A percentile compares a stretch with the other conserved stretches of the same genome.
Evolutionary conservation across 2,888 invertebrate species (phyloP).

Genomic region (Lycocerus yunnanus): DNA sequence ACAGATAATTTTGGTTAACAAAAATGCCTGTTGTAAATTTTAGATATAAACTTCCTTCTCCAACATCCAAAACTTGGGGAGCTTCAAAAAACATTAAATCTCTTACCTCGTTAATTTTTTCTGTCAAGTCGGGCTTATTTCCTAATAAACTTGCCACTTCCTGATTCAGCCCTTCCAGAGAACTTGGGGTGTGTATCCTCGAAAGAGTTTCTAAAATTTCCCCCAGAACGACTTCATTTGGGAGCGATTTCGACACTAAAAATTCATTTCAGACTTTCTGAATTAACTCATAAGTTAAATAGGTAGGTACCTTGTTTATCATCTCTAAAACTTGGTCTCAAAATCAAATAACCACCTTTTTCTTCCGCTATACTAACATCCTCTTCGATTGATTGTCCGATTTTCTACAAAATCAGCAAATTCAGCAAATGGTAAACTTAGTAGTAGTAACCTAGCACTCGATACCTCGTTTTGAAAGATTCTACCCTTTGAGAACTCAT

Average conservation of each 20-base stretch:
- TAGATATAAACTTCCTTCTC: no score
- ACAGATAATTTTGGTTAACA: no score
- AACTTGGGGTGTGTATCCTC: conserved; percentile 75
- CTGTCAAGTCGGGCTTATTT: neutral
- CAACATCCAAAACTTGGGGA: no score
- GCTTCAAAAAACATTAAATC: no score
- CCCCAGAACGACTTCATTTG: conserved; percentile 60
- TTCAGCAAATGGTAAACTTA: neutral
- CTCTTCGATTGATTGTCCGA: conserved; percentile 36
- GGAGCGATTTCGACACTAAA: conserved; percentile 45
- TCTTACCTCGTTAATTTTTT: neutral
- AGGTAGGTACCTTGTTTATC: conserved; percentile 1
- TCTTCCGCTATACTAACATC: conserved; percentile 62
- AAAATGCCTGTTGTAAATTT: no score
- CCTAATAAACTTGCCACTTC: conserved; percentile 77
- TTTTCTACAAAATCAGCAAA: neutral
- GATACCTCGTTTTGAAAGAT: conserved; percentile 64
- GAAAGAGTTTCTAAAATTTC: conserved; percentile 57
- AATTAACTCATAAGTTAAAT: conserved; percentile 34
- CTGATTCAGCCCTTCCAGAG: conserved; percentile 85
- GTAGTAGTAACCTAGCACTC: neutral
- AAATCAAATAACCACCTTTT: conserved; percentile 58
- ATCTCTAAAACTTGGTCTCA: conserved; percentile 47
- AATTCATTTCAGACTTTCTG: neutral
- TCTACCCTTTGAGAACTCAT: conserved; percentile 69